Evolutionary conservation across 2,888 invertebrate genomes (phyloP), one percentile per base, ranked within the genome.

Genomic region (Rugalucina vietnamica): DNA sequence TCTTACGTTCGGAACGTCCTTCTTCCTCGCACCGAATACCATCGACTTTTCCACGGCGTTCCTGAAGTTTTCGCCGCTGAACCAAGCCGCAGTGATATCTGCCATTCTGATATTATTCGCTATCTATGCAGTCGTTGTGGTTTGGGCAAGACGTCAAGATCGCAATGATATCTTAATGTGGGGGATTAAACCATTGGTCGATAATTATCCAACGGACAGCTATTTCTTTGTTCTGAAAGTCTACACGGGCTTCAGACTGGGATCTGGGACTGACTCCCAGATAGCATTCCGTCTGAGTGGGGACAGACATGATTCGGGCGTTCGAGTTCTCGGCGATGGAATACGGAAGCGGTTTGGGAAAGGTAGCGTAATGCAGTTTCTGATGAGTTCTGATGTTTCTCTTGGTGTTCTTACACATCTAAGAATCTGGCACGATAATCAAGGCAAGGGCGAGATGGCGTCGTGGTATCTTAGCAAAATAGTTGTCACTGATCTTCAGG

Each of bases 371-470:
- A 65, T 70, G 43, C 81, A 81, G 24, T 90, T 82, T 73, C 39
- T 90, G 1, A 78, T 90, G 84, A 77, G 83, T 18, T 84, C 86
- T 24, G 32, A 76, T 90, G 92, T 32, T 87, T 91, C 34, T 12
- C 91, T 95, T 37, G 95, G 95, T 1, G 83, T 89, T 0, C 89
- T 95, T 49, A 90, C 91, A 39, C 94, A 91, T 84, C 65, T 95
- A 54, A 82, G 94, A 29, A 88, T 95, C 0, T 95, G 95, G 95
- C 95, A 95, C 79, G 95, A 95, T 83, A 95, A 95, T 84, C 88
- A 92, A 12, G 95, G 95, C 0, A 77, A 86, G 57, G 93, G 93
- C 0, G 86, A 88, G 12, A 88, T 87, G 71, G 91, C 91, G 4
- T 94, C 94, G 0, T 95, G 95, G 95, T 94, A 87, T 77, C 88